Evolutionary conservation across 2,113 vertebrate species (phyloP).

Genomic region (Saguinus imperator): DNA sequence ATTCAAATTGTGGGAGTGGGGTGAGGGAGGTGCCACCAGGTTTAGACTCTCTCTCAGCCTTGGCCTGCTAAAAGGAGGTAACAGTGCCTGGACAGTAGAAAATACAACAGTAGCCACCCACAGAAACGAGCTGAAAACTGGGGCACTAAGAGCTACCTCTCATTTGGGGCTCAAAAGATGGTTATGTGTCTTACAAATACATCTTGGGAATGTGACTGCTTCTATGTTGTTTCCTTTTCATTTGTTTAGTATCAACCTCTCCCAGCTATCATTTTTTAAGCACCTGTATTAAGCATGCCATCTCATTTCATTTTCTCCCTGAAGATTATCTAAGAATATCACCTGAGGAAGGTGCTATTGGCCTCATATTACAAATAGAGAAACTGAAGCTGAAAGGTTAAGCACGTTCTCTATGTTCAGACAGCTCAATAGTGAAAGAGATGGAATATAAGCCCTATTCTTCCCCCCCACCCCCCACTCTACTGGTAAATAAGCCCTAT

Average conservation of each 20-base stretch:
- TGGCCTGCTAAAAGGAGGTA: not conserved
- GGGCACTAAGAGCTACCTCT: not conserved
- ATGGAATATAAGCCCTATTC: not conserved
- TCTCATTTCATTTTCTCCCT: not conserved
- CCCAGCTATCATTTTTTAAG: not conserved
- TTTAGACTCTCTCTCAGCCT: not conserved
- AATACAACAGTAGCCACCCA: not conserved
- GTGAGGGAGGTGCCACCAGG: too few species aligned
- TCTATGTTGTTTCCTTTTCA: not conserved
- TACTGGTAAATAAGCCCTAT: not conserved
- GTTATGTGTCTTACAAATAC: not conserved
- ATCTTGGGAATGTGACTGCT: not conserved
- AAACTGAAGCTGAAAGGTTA: not conserved
- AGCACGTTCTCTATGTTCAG: not conserved
- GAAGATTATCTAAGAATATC: not conserved
- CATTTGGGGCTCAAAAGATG: not conserved
- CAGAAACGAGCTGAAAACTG: not conserved
- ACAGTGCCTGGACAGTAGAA: not conserved
- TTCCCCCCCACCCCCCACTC: too few species aligned
- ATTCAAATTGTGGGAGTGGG: not conserved
- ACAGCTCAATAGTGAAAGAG: not conserved
- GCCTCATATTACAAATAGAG: not conserved
- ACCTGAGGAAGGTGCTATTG: not conserved
- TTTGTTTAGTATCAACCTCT: not conserved
- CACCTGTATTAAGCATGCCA: not conserved